These are phyloP conservation scores for Tachycineta bicolor DNA, from an alignment of 2,113 vertebrate genomes.

Conservation along the genomic window DNA sequence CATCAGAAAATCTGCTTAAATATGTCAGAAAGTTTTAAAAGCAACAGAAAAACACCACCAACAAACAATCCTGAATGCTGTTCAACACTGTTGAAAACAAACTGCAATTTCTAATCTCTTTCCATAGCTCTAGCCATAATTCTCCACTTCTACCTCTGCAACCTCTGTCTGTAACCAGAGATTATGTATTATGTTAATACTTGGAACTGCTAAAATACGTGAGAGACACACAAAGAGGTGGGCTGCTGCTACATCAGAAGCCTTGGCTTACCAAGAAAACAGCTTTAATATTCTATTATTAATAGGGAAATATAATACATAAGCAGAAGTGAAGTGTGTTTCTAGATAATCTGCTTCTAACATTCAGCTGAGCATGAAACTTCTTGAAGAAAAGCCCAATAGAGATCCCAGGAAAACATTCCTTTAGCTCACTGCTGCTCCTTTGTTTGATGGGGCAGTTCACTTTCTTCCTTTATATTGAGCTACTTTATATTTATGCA, in stretches of 20 bases:
- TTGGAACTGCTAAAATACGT: background rate
- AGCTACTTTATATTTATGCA: background rate
- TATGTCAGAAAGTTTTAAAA: conserved; percentile 31
- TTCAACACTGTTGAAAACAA: background rate
- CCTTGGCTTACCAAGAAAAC: background rate
- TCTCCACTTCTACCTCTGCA: background rate
- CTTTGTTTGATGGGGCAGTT: background rate
- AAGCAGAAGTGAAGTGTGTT: conserved; percentile 14
- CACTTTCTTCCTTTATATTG: background rate
- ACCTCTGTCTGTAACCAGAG: background rate
- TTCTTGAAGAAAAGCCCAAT: conserved; percentile 1
- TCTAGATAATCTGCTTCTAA: conserved; percentile 50
- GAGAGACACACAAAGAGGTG: conserved; percentile 25
- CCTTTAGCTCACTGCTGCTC: background rate
- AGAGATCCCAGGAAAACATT: background rate
- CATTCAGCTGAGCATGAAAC: conserved; percentile 40
- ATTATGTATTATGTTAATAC: conserved; percentile 29
- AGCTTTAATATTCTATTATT: conserved; percentile 34
- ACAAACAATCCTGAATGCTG: background rate
- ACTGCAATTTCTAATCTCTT: conserved; percentile 2
- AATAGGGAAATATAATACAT: conserved; percentile 30
- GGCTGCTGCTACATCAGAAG: background rate
- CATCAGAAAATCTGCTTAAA: conserved; percentile 16
- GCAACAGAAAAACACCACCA: background rate
- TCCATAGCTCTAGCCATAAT: background rate